Percentiles rank a stretch among this genome's conserved stretches.
phyloP scores from a whole-genome alignment of 2,113 vertebrate genomes.

The Poecile atricapillus region DNA sequence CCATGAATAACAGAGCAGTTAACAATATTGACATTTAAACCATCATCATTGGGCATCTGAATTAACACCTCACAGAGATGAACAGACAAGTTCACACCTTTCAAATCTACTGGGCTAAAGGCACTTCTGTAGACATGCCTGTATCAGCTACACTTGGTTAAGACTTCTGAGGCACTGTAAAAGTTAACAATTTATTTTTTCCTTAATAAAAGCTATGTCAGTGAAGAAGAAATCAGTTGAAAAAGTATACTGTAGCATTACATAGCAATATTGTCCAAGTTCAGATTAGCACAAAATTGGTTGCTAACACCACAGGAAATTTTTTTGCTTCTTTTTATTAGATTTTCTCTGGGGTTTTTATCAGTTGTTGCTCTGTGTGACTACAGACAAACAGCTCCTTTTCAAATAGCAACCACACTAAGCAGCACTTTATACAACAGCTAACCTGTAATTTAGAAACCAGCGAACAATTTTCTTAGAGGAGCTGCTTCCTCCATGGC shows the following conservation, averaged over 20 bases:
- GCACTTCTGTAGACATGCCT: background rate
- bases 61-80: conserved; percentile 37
- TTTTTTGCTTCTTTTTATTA: background rate
- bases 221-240: background rate
- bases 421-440: background rate
- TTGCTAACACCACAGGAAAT: background rate
- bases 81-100: conserved; percentile 37
- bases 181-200: conserved; percentile 27
- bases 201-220: background rate
- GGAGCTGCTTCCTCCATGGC: background rate
- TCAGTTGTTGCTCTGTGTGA: background rate
- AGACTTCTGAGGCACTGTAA: conserved; percentile 14
- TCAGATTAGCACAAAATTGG: background rate
- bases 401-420: background rate
- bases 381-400: background rate
- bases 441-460: background rate
- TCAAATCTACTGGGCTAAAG: conserved; percentile 33
- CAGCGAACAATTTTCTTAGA: background rate
- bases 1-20: conserved; percentile 28
- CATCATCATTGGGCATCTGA: conserved; percentile 40
- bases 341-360: background rate
- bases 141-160: conserved; percentile 1
- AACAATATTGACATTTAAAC: conserved; percentile 64
- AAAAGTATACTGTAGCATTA: background rate
- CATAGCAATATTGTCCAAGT: background rate